These are phyloP conservation scores for Urocynchramus pylzowi DNA, from an alignment of 2,113 vertebrate species.

Conservation along the genomic window DNA sequence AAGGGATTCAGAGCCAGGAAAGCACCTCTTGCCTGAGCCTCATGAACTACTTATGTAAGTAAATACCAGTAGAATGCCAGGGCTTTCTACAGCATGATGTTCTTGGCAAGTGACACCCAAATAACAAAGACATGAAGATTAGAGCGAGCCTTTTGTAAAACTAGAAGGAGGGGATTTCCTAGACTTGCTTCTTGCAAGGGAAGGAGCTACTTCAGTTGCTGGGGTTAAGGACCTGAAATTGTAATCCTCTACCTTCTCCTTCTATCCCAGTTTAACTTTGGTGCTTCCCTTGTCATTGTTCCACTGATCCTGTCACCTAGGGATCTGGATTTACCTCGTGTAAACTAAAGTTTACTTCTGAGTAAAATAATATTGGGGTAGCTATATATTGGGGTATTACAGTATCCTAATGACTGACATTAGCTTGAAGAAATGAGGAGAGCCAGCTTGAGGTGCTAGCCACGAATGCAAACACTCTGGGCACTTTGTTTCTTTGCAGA, in stretches of 20 bases:
- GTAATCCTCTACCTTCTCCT: not conserved
- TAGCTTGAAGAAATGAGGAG: not conserved
- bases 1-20: not conserved
- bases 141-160: not conserved
- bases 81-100: not conserved
- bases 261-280: not conserved
- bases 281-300: not conserved
- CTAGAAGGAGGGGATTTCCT: not conserved
- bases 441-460: not conserved
- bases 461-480: not conserved
- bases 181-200: not conserved
- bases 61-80: not conserved
- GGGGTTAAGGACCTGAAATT: not conserved
- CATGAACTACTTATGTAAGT: not conserved
- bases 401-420: rapidly evolving
- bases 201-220: not conserved
- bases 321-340: not conserved
- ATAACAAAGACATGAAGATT: not conserved
- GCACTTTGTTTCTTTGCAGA: not conserved
- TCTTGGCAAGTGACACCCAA: not conserved
- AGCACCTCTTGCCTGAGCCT: not conserved
- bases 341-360: not conserved
- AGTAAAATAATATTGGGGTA: not conserved
- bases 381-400: not conserved
- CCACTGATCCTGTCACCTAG: not conserved